These are phyloP conservation scores for Camponotus floridanus DNA, from an alignment of 1,140 invertebrate genomes.

Conservation along the genomic window DNA sequence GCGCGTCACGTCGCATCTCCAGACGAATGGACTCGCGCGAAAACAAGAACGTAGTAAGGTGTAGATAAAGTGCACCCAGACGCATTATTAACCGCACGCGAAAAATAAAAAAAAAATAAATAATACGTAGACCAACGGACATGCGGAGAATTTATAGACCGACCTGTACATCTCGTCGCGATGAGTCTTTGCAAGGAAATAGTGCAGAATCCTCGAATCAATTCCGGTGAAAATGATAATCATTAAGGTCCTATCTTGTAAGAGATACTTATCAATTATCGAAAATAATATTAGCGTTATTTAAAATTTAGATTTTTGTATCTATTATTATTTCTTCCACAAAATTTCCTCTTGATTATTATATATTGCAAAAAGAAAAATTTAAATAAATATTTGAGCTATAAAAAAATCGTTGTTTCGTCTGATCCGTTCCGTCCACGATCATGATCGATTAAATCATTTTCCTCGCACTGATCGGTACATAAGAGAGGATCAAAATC, in stretches of 20 bases:
- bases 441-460: slow-evolving; percentile 20
- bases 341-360: not conserved
- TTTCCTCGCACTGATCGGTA: not conserved
- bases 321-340: too few species aligned
- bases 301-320: not conserved
- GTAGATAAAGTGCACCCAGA: slow-evolving; percentile 7
- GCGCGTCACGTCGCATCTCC: slow-evolving; percentile 39
- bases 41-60: slow-evolving; percentile 44
- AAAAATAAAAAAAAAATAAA: not conserved
- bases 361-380: not conserved
- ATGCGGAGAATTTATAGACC: not conserved
- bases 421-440: not conserved
- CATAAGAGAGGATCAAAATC: slow-evolving; percentile 10
- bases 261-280: not conserved
- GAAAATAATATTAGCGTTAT: not conserved
- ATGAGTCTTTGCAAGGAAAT: not conserved
- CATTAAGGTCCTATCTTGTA: not conserved
- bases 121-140: not conserved
- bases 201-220: not conserved
- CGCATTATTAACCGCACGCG: slow-evolving; percentile 36
- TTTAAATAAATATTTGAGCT: not conserved
- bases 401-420: not conserved
- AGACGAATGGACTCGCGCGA: slow-evolving; percentile 43
- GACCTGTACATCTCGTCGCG: not conserved
- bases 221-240: not conserved